These are phyloP conservation scores for Pinna nobilis DNA, from an alignment of 1,140 invertebrate species.

Conservation along the genomic window DNA sequence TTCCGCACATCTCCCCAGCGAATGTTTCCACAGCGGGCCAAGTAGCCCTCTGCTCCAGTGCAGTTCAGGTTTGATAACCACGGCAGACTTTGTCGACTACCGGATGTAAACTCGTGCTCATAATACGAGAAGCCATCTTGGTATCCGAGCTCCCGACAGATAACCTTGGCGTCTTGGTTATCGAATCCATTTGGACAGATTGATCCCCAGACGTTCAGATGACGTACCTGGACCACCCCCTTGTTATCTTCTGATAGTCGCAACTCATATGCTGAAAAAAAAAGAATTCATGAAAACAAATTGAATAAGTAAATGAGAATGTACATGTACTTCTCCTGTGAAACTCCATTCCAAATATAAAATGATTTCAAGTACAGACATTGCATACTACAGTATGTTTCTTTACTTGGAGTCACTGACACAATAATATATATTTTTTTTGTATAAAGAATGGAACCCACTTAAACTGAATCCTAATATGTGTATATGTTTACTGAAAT, in stretches of 20 bases:
- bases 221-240: slow-evolving; percentile 45
- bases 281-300: no score
- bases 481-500: no score
- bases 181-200: slow-evolving; percentile 65
- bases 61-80: slow-evolving; percentile 57
- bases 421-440: no score
- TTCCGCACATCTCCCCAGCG: slow-evolving; percentile 49
- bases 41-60: slow-evolving; percentile 53
- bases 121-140: slow-evolving; percentile 58
- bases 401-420: no score
- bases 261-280: slow-evolving; percentile 42
- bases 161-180: slow-evolving; percentile 64
- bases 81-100: slow-evolving; percentile 38
- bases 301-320: no score
- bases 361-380: no score
- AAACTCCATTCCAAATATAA: no score
- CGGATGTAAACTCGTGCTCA: slow-evolving; percentile 42
- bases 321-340: no score
- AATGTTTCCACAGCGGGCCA: slow-evolving; percentile 48
- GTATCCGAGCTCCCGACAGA: slow-evolving; percentile 63
- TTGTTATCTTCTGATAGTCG: slow-evolving; percentile 26
- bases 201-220: slow-evolving; percentile 59
- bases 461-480: no score
- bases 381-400: no score
- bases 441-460: no score